Percentiles rank a stretch among this genome's conserved stretches.
These are phyloP conservation scores for Hermaeophaga mercurialis DNA, from an alignment of 2,888 invertebrate genomes.

Conservation along the genomic window DNA sequence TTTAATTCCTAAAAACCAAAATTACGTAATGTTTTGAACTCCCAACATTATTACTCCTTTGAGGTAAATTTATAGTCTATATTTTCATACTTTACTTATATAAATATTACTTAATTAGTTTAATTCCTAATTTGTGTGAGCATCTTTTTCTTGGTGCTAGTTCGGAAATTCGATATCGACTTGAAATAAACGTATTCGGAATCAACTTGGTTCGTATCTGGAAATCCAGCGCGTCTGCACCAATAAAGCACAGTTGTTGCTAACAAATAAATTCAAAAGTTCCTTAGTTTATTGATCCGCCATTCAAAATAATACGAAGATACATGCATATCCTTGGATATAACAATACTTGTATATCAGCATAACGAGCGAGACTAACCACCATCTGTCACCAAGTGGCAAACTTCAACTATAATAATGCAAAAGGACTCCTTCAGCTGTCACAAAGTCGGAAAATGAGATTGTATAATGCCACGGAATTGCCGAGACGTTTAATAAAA, in stretches of 20 bases:
- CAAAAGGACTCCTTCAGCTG: conserved; percentile 26
- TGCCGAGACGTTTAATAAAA: conserved; percentile 24
- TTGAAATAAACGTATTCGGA: background rate
- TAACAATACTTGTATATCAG: conserved; percentile 34
- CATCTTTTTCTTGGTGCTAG: too few species aligned
- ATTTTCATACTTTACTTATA: too few species aligned
- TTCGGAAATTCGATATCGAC: too few species aligned
- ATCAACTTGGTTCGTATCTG: background rate
- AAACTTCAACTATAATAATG: conserved; percentile 31
- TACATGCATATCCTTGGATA: conserved; percentile 30
- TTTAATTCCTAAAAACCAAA: too few species aligned
- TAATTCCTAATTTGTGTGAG: too few species aligned
- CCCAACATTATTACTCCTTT: too few species aligned
- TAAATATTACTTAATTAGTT: too few species aligned
- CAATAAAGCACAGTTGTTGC: conserved; percentile 33
- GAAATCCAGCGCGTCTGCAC: conserved; percentile 1
- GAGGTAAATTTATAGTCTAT: too few species aligned
- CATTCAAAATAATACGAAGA: conserved; percentile 27
- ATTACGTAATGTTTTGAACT: too few species aligned
- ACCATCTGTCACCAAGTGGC: conserved; percentile 32
- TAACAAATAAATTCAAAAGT: conserved; percentile 31
- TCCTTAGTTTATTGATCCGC: conserved; percentile 25
- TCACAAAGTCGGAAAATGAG: conserved; percentile 25
- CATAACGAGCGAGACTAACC: conserved; percentile 28
- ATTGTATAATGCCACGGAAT: conserved; percentile 18